phyloP scores from a whole-genome alignment of 2,888 invertebrate species.

The Heliconius erato region DNA sequence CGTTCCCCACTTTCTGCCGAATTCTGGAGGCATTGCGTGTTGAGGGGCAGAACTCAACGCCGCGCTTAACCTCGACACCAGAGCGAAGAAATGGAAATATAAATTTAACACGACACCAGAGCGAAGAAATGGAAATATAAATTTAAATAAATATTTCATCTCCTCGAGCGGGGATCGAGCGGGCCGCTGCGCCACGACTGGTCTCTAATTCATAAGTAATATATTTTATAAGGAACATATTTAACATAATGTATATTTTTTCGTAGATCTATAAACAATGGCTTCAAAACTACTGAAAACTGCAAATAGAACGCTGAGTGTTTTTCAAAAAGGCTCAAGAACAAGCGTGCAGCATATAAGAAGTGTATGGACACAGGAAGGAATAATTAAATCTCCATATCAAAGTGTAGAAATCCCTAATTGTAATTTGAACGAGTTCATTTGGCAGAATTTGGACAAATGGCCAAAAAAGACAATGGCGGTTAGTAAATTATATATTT shows the following conservation, averaged over 20 bases:
- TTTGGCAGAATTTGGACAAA: conserved; percentile 87
- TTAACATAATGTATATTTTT: background rate
- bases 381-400: conserved; percentile 80
- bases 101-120: too few relatives aligned
- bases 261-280: conserved; percentile 54
- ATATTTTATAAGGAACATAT: background rate
- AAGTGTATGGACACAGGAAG: conserved; percentile 73
- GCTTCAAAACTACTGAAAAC: conserved; percentile 63
- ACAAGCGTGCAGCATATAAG: conserved; percentile 56
- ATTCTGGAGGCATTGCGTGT: too few relatives aligned
- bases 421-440: conserved; percentile 85
- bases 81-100: too few relatives aligned
- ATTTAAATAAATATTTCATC: too few relatives aligned
- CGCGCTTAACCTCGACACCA: too few relatives aligned
- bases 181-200: background rate
- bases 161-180: too few relatives aligned
- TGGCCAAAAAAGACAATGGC: conserved; percentile 88
- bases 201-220: background rate
- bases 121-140: too few relatives aligned
- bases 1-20: too few relatives aligned
- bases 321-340: conserved; percentile 49
- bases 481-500: conserved; percentile 78
- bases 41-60: too few relatives aligned
- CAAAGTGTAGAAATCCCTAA: conserved; percentile 83
- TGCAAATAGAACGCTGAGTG: conserved; percentile 60